A percentile compares a stretch with the other conserved stretches of the same genome.
Evolutionary conservation across 1,140 invertebrate genomes (phyloP).

Genomic region (Psix sp.): DNA sequence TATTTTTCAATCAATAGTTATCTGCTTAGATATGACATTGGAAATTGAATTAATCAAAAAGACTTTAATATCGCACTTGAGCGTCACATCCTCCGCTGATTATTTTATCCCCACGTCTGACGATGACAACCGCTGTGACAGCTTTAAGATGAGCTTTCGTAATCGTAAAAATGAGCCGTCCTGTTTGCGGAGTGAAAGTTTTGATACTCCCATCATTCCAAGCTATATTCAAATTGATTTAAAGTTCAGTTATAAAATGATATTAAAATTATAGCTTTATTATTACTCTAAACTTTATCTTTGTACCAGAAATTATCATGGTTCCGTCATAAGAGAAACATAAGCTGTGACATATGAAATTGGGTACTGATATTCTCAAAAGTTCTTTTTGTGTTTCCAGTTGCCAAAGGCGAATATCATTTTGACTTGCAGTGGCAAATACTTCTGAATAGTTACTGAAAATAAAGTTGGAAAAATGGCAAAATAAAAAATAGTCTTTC

Average conservation of each 20-base stretch:
- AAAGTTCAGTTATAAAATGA: too few species aligned
- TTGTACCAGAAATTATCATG: constrained; percentile 84
- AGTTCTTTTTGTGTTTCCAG: constrained; percentile 85
- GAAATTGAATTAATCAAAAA: not conserved
- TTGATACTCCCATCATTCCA: constrained; percentile 94
- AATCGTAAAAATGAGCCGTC: constrained; percentile 87
- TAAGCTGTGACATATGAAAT: constrained; percentile 89
- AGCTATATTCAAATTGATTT: constrained; percentile 67
- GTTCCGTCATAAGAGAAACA: constrained; percentile 87
- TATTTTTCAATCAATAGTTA: too few species aligned
- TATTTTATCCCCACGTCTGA: constrained; percentile 83
- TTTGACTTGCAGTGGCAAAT: constrained; percentile 89
- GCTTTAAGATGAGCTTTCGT: constrained; percentile 92
- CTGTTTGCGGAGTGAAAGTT: constrained; percentile 89
- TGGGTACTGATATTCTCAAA: constrained; percentile 88
- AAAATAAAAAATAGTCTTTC: too few species aligned
- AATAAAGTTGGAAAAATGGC: too few species aligned
- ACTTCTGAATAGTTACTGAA: constrained; percentile 85
- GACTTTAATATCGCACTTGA: constrained; percentile 77
- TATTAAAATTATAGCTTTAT: not conserved
- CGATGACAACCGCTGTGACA: constrained; percentile 86
- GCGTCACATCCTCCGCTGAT: constrained; percentile 93
- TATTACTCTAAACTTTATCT: not conserved
- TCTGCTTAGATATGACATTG: too few species aligned
- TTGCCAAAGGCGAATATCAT: constrained; percentile 92